Conservation (phyloP, 1,140 invertebrate genomes). For the Melipona quadrifasciata region DNA sequence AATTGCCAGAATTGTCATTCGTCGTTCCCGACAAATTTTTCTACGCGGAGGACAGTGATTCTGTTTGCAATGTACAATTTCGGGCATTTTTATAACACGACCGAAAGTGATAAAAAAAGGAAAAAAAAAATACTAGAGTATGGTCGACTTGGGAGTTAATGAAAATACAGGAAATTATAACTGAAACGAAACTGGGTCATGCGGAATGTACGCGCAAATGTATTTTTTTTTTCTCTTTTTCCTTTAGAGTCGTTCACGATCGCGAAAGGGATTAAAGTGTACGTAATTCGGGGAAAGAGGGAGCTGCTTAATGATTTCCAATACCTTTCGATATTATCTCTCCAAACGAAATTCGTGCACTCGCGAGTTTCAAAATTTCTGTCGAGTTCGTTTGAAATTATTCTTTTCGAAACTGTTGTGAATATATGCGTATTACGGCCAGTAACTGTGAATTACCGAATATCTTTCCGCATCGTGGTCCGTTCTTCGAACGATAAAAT, state of each 20-base stretch:
- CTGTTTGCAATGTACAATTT: background rate
- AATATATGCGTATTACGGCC: background rate
- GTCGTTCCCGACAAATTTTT: background rate
- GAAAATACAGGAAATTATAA: conserved; percentile 49
- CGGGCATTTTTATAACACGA: background rate
- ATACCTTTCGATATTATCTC: background rate
- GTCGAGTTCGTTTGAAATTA: background rate
- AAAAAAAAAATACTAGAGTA: background rate
- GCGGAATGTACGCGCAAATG: conserved; percentile 15
- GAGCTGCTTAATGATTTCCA: background rate
- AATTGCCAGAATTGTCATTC: conserved; percentile 5
- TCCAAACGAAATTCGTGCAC: background rate
- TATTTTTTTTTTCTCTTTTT: conserved; percentile 3
- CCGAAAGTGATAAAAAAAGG: background rate
- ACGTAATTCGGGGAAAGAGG: background rate
- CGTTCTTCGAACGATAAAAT: too few relatives aligned
- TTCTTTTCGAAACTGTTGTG: background rate
- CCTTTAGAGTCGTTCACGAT: background rate
- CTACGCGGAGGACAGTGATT: conserved; percentile 1
- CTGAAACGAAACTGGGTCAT: conserved; percentile 41
- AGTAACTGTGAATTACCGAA: background rate
- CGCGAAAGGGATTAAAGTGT: conserved; percentile 31
- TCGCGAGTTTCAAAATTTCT: background rate
- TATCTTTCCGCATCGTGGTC: background rate
- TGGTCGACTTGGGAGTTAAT: conserved; percentile 24